Base-by-base conservation (phyloP, 2,888 invertebrate genomes). In the Yponomeuta plumbellus region DNA sequence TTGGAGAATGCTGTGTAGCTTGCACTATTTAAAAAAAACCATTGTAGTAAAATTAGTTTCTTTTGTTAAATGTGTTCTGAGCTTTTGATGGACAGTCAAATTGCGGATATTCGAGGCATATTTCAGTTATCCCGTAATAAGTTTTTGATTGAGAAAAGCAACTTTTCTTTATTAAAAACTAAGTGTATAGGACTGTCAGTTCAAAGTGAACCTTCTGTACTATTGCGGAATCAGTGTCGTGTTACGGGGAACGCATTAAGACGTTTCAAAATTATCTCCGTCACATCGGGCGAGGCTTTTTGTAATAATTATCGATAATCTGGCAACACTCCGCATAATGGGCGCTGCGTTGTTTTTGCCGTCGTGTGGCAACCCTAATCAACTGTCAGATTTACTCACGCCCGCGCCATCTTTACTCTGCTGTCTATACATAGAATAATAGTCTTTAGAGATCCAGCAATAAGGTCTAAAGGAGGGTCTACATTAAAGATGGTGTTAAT, bases 241-340 rank as follows among this genome's bases (percentile, higher is more conserved):
- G 44, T 52, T 52, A 52, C 44, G 44, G 17, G 26, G 79, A 80
- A 83, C 81, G 88, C 89, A 90, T 89, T 90, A 90, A 89, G 88
- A 88, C 82, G 83, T 85, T 86, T 85, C 85, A 86, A 82, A 84
- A 78, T 82, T 81, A 82, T 80, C 81, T 77, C 87, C 88, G 88
- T 88, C 79, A 81, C 44, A 87, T 87, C 86, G 79, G 80, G 83
- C 81, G 73, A 39, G 22, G 39, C 80, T 85, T 86, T 85, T 85
- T 83, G 82, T 85, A 84, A 88, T 88, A 88, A 90, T 91, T 89
- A 89, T 88, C 84, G 88, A 83, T 89, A 90, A 90, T 89, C 90
- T 88, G 88, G 89, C 84, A 89, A 90, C 88, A 88, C 85, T 86
- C 81, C 84, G 74, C 68, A 87, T 90, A 89, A 88, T 89, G 88